These are phyloP conservation scores for Spialia ferax DNA, from an alignment of 2,888 invertebrate genomes.

Conservation along the genomic window DNA sequence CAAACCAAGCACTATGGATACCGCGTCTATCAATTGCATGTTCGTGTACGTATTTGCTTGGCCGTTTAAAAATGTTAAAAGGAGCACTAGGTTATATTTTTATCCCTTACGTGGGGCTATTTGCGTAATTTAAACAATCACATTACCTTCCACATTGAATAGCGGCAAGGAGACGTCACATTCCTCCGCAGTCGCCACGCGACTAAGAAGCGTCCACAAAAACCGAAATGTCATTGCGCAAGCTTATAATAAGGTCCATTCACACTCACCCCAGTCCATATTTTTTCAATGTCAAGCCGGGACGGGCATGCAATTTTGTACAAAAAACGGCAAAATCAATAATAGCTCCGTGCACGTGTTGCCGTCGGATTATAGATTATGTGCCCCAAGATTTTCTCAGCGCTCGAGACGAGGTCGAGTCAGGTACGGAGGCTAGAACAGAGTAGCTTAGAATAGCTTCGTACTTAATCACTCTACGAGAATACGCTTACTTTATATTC, in stretches of 20 bases:
- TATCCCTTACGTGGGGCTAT: slow-evolving; percentile 39
- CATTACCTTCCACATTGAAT: slow-evolving; percentile 38
- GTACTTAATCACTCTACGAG: slow-evolving; percentile 33
- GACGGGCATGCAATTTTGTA: slow-evolving; percentile 81
- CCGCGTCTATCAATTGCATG: slow-evolving; percentile 34
- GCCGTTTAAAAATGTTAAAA: slow-evolving; percentile 38
- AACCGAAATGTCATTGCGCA: slow-evolving; percentile 82
- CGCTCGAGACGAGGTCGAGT: slow-evolving; percentile 67
- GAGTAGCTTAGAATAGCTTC: slow-evolving; percentile 53
- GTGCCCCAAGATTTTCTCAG: slow-evolving; percentile 82
- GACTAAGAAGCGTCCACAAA: slow-evolving; percentile 69
- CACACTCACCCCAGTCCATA: slow-evolving; percentile 71
- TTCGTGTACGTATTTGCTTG: slow-evolving; percentile 33
- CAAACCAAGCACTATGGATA: slow-evolving; percentile 29
- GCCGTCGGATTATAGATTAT: slow-evolving; percentile 84
- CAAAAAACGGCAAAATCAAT: slow-evolving; percentile 86
- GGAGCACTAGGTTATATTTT: slow-evolving; percentile 40
- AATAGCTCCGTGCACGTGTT: slow-evolving; percentile 85
- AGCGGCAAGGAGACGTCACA: slow-evolving; percentile 37
- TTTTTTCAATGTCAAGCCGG: slow-evolving; percentile 79
- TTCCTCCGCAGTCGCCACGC: slow-evolving; percentile 64
- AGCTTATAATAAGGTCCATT: slow-evolving; percentile 83
- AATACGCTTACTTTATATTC: slow-evolving; percentile 36
- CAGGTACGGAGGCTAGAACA: slow-evolving; percentile 68
- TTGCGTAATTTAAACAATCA: slow-evolving; percentile 41